A percentile compares a stretch with the other conserved stretches of the same genome.
Evolutionary conservation across 2,888 invertebrate species (phyloP).

Genomic region (Dyspetes luteomarginatus): DNA sequence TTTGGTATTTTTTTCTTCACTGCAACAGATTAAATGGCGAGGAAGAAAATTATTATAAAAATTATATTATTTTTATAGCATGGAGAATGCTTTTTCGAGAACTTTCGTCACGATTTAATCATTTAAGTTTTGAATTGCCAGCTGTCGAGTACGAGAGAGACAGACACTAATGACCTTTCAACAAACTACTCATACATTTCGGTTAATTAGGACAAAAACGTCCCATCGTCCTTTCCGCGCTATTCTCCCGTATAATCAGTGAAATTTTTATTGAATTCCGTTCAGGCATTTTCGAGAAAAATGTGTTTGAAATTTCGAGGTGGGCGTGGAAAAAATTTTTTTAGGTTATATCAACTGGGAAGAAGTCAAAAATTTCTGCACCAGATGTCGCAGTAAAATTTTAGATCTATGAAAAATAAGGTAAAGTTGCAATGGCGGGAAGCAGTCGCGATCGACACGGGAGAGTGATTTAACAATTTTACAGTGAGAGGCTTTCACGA

Average conservation of each 20-base stretch:
- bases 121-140: no score
- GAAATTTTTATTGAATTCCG: neutral
- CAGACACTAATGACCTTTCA: no score
- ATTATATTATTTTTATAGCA: neutral
- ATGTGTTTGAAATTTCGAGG: no score
- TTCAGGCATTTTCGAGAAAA: neutral
- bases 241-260: neutral
- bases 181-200: neutral
- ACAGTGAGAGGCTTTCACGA: slow-evolving; percentile 47
- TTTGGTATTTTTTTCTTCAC: neutral
- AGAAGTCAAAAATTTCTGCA: neutral
- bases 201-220: neutral
- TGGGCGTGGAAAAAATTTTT: neutral
- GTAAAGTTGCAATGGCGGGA: neutral
- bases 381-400: neutral
- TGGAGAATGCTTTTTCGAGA: no score
- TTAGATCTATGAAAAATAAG: neutral
- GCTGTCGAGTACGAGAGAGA: no score
- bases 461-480: slow-evolving; percentile 35
- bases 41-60: neutral
- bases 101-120: no score
- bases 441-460: slow-evolving; percentile 29
- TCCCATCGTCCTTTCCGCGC: neutral
- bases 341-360: neutral
- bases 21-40: neutral